Conservation (phyloP, 2,113 vertebrate species). For the Corythornis cristatus region DNA sequence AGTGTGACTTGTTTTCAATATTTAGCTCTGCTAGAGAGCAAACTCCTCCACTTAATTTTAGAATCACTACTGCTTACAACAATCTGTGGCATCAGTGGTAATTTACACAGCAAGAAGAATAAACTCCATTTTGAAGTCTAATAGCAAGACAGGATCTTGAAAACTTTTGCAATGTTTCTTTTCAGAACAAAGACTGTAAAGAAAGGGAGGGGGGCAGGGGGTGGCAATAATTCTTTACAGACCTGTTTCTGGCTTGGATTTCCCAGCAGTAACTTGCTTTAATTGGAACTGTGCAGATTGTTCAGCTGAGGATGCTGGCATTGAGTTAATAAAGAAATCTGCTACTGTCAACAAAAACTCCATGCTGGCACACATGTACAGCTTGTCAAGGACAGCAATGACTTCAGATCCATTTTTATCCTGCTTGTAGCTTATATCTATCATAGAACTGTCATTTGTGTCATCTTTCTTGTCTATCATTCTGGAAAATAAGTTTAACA, state of each 20-base stretch:
- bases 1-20: not conserved
- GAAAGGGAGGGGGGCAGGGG: fast-evolving
- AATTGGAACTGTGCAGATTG: slow-evolving; percentile 74
- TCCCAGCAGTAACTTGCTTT: slow-evolving; percentile 71
- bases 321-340: slow-evolving; percentile 91
- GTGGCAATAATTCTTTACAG: not conserved
- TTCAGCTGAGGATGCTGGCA: slow-evolving; percentile 67
- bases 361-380: slow-evolving; percentile 93
- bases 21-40: not conserved
- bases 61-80: not conserved
- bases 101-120: not conserved
- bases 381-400: slow-evolving; percentile 85
- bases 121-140: not conserved
- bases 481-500: slow-evolving; percentile 74
- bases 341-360: slow-evolving; percentile 93
- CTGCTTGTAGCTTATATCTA: slow-evolving; percentile 87
- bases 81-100: not conserved
- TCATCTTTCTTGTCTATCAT: slow-evolving; percentile 88
- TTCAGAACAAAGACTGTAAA: not conserved
- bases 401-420: slow-evolving; percentile 71
- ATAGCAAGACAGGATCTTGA: not conserved
- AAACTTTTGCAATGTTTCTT: not conserved
- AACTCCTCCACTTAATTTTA: not conserved
- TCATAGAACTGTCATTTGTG: slow-evolving; percentile 79
- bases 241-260: slow-evolving; percentile 72